Percentiles rank a stretch among this genome's conserved stretches.
phyloP scores from a whole-genome alignment of 2,797 vertebrate genomes.

The Bradypodion ventrale region DNA sequence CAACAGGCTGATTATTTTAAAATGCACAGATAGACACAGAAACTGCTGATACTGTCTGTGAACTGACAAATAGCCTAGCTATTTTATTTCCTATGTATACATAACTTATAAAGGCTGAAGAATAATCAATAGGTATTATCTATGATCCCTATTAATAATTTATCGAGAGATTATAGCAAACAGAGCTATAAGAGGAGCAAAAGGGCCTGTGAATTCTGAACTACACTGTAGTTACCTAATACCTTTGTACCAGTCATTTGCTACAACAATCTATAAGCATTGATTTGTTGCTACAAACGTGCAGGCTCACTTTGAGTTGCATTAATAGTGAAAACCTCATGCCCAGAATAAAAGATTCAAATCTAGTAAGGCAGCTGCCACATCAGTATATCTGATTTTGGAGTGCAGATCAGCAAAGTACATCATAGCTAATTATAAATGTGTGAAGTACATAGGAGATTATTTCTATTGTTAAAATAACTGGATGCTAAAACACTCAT shows the following conservation, averaged over 20 bases:
- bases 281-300: conserved; percentile 13
- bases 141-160: conserved; percentile 3
- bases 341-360: neutral
- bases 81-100: conserved; percentile 21
- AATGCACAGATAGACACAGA: neutral
- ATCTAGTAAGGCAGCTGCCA: neutral
- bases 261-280: conserved; percentile 4
- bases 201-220: neutral
- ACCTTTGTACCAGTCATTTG: conserved; percentile 7
- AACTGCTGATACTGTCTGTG: neutral
- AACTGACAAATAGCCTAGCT: neutral
- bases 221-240: conserved; percentile 1
- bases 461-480: neutral
- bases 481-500: neutral
- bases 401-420: neutral
- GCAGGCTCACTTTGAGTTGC: neutral
- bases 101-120: conserved; percentile 21
- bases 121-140: conserved; percentile 18
- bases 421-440: neutral
- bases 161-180: conserved; percentile 3
- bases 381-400: neutral
- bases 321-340: neutral
- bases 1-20: neutral
- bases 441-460: neutral
- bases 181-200: neutral